Evolutionary conservation across 2,113 vertebrate genomes (phyloP).

Genomic region (Chloropsis hardwickii): DNA sequence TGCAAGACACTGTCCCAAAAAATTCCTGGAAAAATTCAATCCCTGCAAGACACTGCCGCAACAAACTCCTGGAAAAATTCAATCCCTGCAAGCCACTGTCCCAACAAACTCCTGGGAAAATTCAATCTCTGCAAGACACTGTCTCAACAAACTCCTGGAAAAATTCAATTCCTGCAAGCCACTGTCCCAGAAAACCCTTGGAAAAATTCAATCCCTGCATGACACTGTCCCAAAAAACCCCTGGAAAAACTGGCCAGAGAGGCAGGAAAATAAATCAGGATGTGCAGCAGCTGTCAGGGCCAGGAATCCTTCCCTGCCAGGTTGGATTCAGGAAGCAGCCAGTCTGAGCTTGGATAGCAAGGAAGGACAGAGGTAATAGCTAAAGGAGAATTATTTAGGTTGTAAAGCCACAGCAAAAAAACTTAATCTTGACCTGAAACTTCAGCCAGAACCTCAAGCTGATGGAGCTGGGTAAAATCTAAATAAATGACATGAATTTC

Average conservation of each 20-base stretch:
- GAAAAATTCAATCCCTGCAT: neutral
- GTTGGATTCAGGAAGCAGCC: neutral
- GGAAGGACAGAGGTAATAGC: neutral
- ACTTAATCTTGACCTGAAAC: neutral
- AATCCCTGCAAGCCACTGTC: neutral
- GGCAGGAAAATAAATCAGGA: neutral
- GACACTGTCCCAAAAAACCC: neutral
- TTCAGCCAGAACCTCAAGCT: neutral
- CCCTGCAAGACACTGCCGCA: too few relatives aligned
- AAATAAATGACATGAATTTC: neutral
- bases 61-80: neutral
- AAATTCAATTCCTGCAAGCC: neutral
- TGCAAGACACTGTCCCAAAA: neutral
- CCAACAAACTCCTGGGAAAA: neutral
- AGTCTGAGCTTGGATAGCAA: neutral
- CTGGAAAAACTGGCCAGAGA: neutral
- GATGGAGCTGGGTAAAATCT: neutral
- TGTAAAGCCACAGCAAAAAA: neutral
- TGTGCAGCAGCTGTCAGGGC: neutral
- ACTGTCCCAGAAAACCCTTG: rapidly evolving
- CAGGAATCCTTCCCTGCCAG: neutral
- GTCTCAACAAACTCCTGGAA: neutral
- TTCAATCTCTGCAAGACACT: neutral
- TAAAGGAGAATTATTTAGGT: neutral
- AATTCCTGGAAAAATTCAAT: neutral